Evolutionary conservation across 2,797 vertebrate genomes (phyloP), one percentile per base, ranked within the genome.

Genomic region (Paramormyrops hopkinsi): DNA sequence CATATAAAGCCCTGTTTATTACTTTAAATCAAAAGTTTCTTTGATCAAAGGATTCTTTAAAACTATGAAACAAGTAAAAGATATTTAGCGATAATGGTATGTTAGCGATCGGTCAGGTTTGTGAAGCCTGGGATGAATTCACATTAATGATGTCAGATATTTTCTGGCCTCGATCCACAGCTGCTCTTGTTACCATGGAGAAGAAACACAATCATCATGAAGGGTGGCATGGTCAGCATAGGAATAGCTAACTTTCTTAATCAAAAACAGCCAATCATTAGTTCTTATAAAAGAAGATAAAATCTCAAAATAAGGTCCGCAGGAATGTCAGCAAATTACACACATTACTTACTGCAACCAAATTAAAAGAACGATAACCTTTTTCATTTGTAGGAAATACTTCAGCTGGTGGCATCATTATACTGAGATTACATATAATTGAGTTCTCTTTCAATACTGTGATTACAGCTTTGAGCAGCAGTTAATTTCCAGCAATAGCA

Each of bases 401-500:
- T 90, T 86, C 33, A 86, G 89, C 82, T 91, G 88, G 86, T 84
- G 88, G 84, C 11, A 90, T 89, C 90, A 91, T 92, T 92, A 92
- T n/a, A 86, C 65, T 92, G 85, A 90, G 86, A 91, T 79, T 53
- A 14, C 48, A 46, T 86, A 33, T 46, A 62, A 65, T 89, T 44
- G 54, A 44, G 33, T 88, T 56, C 87, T 86, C 46, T 88, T 89
- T 88, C 65, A 41, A 62, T 87, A 85, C 79, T 22, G 48, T 91
- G 90, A 92, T 91, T 90, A 90, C 90, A 90, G 91, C 88, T 89
- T 62, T 50, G 89, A 93, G 90, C 88, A 87, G 25, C 89, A 85
- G 91, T 92, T 92, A 89, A 92, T 91, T 91, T 88, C 65, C 88
- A 88, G 84, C 82, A 91, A 91, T 90, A 91, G 90, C 82, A 92